phyloP scores from a whole-genome alignment of 2,797 vertebrate genomes.

The Hyperoplus immaculatus region DNA sequence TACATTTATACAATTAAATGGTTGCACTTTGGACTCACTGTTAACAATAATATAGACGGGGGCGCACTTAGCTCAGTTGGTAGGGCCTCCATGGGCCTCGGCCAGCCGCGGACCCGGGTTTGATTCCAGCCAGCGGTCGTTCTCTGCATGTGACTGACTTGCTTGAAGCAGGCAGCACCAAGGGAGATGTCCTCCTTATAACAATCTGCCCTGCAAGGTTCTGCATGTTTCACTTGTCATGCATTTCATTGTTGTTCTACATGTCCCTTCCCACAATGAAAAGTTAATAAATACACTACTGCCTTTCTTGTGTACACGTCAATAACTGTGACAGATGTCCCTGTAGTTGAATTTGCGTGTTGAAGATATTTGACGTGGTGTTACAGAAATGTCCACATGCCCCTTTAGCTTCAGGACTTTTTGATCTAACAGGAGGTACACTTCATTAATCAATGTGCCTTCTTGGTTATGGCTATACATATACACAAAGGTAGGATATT shows the following conservation, averaged over 20 bases:
- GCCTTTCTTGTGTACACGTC: constrained; percentile 31
- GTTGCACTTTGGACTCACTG: constrained; percentile 5
- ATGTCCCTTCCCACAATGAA: constrained; percentile 45
- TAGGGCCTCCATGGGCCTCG: too few relatives aligned
- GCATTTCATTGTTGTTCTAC: constrained; percentile 43
- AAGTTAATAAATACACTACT: constrained; percentile 53
- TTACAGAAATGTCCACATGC: not conserved
- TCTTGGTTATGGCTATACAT: not conserved
- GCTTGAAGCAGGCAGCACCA: constrained; percentile 27
- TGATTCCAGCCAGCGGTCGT: too few relatives aligned
- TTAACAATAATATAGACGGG: constrained; percentile 23
- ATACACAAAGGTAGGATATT: not conserved
- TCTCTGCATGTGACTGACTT: constrained; percentile 35
- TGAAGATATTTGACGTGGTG: constrained; percentile 18
- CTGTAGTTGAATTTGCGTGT: not conserved
- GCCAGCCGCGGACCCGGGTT: too few relatives aligned
- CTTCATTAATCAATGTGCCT: not conserved
- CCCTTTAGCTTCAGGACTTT: constrained; percentile 10
- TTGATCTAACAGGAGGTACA: not conserved
- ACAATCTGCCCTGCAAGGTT: constrained; percentile 39
- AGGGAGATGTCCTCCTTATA: constrained; percentile 44
- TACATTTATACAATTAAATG: constrained; percentile 4
- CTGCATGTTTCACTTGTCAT: constrained; percentile 41
- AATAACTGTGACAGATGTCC: constrained; percentile 26
- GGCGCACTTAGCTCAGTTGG: too few relatives aligned